Evolutionary conservation across 2,797 vertebrate species (phyloP).

Genomic region (Tapera naevia): DNA sequence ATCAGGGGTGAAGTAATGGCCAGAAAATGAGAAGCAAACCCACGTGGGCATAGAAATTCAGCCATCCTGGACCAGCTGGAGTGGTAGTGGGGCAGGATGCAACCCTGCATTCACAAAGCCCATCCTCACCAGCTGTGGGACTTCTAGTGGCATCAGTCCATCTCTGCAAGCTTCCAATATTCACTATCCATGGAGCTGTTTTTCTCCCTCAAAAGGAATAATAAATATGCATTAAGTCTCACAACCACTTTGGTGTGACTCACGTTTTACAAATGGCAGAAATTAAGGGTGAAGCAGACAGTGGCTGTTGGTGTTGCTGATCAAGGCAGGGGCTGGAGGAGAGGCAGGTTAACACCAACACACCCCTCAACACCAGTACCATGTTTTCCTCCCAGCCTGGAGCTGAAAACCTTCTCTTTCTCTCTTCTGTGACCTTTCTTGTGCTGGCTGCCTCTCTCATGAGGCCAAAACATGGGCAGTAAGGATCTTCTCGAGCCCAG

Average conservation of each 20-base stretch:
- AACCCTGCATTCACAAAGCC: not conserved
- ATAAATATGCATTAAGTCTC: slow-evolving; percentile 1
- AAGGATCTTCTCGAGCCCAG: not conserved
- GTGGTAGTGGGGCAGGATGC: not conserved
- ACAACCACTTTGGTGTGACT: not conserved
- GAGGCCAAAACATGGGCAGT: not conserved
- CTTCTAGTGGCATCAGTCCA: not conserved
- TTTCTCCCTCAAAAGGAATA: not conserved
- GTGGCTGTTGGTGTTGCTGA: accelerated
- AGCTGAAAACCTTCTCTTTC: not conserved
- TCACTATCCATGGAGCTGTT: not conserved
- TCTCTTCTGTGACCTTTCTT: not conserved
- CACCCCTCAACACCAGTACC: accelerated
- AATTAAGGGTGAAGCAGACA: not conserved
- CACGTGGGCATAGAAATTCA: not conserved
- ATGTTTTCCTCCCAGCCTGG: accelerated
- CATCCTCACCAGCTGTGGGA: accelerated
- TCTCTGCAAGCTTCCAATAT: not conserved
- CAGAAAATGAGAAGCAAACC: not conserved
- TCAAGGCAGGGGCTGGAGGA: not conserved
- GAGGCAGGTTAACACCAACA: not conserved
- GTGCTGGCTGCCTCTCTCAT: not conserved
- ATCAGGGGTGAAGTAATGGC: not conserved
- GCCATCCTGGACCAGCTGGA: not conserved
- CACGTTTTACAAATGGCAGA: not conserved